Percentiles rank a stretch among this genome's conserved stretches.
Conservation (phyloP, 2,888 invertebrate species). For the Ariolimax columbianus region DNA sequence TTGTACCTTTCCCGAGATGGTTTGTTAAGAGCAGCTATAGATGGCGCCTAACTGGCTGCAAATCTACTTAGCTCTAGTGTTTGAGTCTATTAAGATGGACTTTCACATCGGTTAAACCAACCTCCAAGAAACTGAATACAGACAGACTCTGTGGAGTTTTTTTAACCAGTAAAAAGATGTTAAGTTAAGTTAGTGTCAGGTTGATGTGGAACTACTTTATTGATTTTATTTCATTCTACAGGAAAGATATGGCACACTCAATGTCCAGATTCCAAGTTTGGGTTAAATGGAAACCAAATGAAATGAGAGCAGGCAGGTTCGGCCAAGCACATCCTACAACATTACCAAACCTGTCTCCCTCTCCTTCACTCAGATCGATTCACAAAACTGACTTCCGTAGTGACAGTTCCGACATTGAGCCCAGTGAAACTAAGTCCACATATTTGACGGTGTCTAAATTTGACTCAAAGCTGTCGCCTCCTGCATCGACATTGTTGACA, state of each 20-base stretch:
- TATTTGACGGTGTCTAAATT: background rate
- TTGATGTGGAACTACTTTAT: background rate
- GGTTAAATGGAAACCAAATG: slow-evolving; percentile 8
- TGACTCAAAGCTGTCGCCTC: background rate
- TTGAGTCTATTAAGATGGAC: too few species aligned
- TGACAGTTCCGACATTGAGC: background rate
- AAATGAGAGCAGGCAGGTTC: background rate
- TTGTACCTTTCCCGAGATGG: too few species aligned
- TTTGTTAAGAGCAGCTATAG: too few species aligned
- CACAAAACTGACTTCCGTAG: background rate
- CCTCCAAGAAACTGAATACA: too few species aligned
- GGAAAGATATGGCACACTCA: background rate
- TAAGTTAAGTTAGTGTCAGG: background rate
- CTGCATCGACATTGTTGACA: background rate
- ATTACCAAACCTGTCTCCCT: background rate
- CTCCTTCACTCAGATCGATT: background rate
- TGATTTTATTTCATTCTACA: background rate
- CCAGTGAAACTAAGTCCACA: background rate
- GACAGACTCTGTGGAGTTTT: too few species aligned
- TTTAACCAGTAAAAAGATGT: background rate
- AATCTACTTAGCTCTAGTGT: too few species aligned
- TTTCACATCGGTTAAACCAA: too few species aligned
- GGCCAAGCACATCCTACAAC: background rate
- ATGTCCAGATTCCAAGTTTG: background rate
- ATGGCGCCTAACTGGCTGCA: too few species aligned